Evolutionary conservation across 2,113 vertebrate genomes (phyloP), one percentile per base, ranked within the genome.

Genomic region (Miniopterus natalensis): DNA sequence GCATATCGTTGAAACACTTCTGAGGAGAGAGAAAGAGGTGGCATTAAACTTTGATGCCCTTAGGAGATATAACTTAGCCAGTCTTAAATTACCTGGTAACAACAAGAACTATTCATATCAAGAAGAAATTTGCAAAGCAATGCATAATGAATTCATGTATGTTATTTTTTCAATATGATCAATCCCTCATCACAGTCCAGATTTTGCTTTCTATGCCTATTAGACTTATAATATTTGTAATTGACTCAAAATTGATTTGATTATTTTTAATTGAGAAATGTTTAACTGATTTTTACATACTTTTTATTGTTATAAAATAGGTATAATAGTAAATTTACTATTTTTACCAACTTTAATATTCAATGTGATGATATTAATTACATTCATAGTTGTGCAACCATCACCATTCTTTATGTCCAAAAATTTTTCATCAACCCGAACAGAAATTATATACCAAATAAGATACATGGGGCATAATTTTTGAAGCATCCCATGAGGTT

Each of bases 21-120:
- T 40, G 53, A 83, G 73, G 36, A 78, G 68, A 93, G 18, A 63
- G 11, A 74, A 95, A 90, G 53, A 77, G 23, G 53, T 75, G 20
- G 2, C 29, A 85, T 86, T 92, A 96, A 96, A 88, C 36, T 29
- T 74, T 91, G 84, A 78, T 88, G n/a, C 2, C 36, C n/a, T 91
- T 75, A 90, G 31, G 77, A 78, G 63, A 63, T 20, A 51, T n/a
- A 61, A 78, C 53, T 84, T 57, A 77, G 13, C 13, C 17, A 29
- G 14, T 81, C 36, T 93, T 55, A 81, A 36, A 86, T 88, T 71
- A 91, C 55, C 25, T 12, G 85, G 23, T 6, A 65, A 57, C 27
- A 78, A 42, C 0, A 87, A 57, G 25, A 57, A 49, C 36, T 66
- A 81, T 59, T 92, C 49, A 71, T 47, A 23, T 36, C 25, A 80